These are phyloP conservation scores for Gibbula magus DNA, from an alignment of 2,888 invertebrate species.

Conservation along the genomic window DNA sequence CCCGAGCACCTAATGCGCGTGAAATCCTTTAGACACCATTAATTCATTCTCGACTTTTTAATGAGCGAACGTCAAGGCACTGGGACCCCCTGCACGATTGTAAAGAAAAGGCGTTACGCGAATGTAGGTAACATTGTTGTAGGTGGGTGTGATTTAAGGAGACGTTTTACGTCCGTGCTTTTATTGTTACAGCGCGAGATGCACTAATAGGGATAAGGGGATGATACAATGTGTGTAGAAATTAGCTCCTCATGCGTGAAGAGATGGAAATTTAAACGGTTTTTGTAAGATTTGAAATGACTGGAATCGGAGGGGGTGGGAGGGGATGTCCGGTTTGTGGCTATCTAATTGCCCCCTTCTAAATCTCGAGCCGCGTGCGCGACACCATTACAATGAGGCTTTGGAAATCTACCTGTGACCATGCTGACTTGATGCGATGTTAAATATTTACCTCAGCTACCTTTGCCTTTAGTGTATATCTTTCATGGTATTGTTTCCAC, in stretches of 20 bases:
- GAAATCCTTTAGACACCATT: conserved; percentile 17
- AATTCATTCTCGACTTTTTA: conserved; percentile 18
- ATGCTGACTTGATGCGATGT: too few species aligned
- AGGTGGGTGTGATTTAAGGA: conserved; percentile 15
- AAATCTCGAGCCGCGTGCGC: not conserved
- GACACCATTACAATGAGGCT: too few species aligned
- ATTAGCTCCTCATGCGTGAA: not conserved
- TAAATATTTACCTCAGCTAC: too few species aligned
- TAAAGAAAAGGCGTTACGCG: conserved; percentile 16
- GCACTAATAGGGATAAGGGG: conserved; percentile 6
- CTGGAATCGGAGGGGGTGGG: conserved; percentile 2
- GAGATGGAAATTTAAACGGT: conserved; percentile 17
- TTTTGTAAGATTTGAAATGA: conserved; percentile 13
- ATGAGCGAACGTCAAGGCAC: not conserved
- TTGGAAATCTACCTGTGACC: too few species aligned
- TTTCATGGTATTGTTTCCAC: too few species aligned
- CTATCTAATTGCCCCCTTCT: not conserved
- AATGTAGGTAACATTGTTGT: conserved; percentile 12
- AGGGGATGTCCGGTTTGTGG: not conserved
- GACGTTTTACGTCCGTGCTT: not conserved
- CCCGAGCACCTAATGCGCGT: not conserved
- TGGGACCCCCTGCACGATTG: not conserved
- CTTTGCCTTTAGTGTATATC: too few species aligned
- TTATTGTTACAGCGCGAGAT: not conserved
- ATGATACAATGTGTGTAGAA: conserved; percentile 2